phyloP scores from a whole-genome alignment of 1,140 invertebrate genomes.

The Drosophila hydei region DNA sequence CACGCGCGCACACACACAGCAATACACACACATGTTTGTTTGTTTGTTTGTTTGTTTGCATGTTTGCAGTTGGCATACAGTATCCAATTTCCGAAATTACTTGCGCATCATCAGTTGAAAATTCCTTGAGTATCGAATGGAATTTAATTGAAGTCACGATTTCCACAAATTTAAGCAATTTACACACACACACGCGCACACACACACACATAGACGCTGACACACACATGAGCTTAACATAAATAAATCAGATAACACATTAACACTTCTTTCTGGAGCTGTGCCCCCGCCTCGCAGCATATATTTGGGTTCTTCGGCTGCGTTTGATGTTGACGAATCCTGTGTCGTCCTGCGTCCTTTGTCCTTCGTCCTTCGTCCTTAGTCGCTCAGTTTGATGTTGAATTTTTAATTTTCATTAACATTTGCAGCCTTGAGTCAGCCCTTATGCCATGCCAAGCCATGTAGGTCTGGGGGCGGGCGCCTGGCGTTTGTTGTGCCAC shows the following conservation, averaged over 20 bases:
- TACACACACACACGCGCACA: constrained; percentile 29
- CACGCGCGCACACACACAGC: constrained; percentile 3
- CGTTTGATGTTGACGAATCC: constrained; percentile 53
- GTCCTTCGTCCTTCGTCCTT: constrained; percentile 22
- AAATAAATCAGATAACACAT: constrained; percentile 81
- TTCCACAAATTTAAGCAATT: constrained; percentile 79
- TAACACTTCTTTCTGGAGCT: constrained; percentile 68
- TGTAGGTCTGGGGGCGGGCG: not conserved
- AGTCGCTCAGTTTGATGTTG: constrained; percentile 71
- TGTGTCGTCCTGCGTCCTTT: constrained; percentile 17
- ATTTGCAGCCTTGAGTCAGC: constrained; percentile 58
- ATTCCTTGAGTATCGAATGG: constrained; percentile 83
- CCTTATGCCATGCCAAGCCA: constrained; percentile 44
- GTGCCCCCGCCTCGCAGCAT: constrained; percentile 12
- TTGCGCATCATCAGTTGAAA: constrained; percentile 78
- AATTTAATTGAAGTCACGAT: constrained; percentile 83
- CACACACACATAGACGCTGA: not conserved
- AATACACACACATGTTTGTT: constrained; percentile 2
- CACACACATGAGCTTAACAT: constrained; percentile 55
- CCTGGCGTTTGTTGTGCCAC: constrained; percentile 8
- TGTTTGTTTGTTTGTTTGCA: constrained; percentile 35
- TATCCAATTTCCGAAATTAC: constrained; percentile 82
- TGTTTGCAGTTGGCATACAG: constrained; percentile 75
- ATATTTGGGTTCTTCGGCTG: constrained; percentile 41
- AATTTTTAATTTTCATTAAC: constrained; percentile 83